These are phyloP conservation scores for Platygyra sinensis DNA, from an alignment of 64 coral and sea anemone species.

Conservation along the genomic window DNA sequence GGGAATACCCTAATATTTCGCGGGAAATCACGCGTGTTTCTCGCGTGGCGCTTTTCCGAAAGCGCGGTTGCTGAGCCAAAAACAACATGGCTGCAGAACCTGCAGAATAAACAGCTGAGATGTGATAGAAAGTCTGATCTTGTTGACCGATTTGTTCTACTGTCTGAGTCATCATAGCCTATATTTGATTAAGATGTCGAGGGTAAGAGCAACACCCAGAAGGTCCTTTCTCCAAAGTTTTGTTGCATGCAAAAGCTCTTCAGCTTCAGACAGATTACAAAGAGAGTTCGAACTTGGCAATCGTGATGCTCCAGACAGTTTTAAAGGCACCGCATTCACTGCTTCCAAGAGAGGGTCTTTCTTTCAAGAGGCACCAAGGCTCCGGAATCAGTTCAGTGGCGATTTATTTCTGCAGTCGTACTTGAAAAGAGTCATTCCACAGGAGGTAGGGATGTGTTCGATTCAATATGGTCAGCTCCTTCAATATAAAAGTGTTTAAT, in stretches of 20 bases:
- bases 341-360: slow-evolving; percentile 61
- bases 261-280: neutral
- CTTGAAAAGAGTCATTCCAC: slow-evolving; percentile 61
- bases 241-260: neutral
- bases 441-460: slow-evolving; percentile 5
- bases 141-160: neutral
- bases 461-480: neutral
- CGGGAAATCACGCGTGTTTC: neutral
- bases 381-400: slow-evolving; percentile 62
- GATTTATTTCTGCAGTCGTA: slow-evolving; percentile 49
- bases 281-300: neutral
- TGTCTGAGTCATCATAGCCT: neutral
- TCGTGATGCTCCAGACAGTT: neutral
- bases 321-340: neutral
- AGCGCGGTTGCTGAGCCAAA: neutral
- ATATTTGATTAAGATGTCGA: neutral
- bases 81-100: neutral
- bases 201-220: neutral
- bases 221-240: neutral
- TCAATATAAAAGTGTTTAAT: neutral
- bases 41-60: too few relatives aligned
- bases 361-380: slow-evolving; percentile 60
- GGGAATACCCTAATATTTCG: neutral
- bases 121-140: neutral
- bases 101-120: neutral